Evolutionary conservation across 2,113 vertebrate genomes (phyloP), one percentile per base, ranked within the genome.

Genomic region (Colaptes auratus): DNA sequence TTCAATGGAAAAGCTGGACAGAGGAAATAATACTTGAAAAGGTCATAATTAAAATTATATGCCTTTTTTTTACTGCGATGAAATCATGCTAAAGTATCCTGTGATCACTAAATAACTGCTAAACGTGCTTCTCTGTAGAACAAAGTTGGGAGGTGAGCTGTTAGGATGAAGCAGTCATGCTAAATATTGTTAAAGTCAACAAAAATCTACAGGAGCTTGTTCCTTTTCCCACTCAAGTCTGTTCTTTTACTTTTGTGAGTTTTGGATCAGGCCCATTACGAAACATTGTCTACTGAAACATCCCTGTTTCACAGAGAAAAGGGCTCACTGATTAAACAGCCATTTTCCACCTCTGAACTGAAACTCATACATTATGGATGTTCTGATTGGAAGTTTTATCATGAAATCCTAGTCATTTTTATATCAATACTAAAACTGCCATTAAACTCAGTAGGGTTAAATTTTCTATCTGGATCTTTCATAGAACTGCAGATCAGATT

Each of bases 351-450:
- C 76, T 88, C 80, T 80, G 76, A 92, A 77, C 60, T 91, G 66
- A 92, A 90, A 70, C 55, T 55, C 90, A 79, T 59, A 82, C 56
- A 86, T 95, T 89, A 92, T 79, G 81, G 63, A 96, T 95, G 89
- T 87, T 82, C 82, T 82, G 75, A 92, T 4, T 93, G 80, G 86
- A 84, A 90, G 74, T 89, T 93, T 89, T 89, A 53, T 46, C 50
- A 19, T 73, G 46, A 85, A 94, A 91, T 82, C 56, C 67, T 82
- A 70, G 60, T 85, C 71, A 71, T 35, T 85, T 93, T 71, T 70
- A 58, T 79, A 85, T 85, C 71, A 89, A 85, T 87, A 59, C 55
- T 77, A 56, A 89, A 94, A 33, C 46, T 93, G 21, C 50, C 20
- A 24, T 82, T 94, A 85, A 80, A 66, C 64, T 88, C 81, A 64